Evolutionary conservation across 1,140 invertebrate species (phyloP).

Genomic region (Calosoma granatense): DNA sequence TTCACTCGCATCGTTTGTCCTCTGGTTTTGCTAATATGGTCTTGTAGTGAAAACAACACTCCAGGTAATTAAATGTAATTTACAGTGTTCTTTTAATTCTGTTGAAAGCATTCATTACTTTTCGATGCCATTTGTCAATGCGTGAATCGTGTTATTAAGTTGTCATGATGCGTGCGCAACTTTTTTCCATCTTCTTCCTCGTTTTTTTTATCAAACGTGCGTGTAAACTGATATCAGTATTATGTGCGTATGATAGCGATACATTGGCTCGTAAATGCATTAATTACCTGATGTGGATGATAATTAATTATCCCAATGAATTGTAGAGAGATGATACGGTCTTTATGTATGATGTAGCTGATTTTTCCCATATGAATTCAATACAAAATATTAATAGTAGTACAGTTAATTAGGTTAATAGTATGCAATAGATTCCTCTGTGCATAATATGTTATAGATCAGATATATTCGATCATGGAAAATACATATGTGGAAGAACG

Average conservation of each 20-base stretch:
- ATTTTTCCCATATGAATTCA: too few species aligned
- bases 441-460: too few species aligned
- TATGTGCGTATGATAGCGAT: not conserved
- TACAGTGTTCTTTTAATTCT: slow-evolving; percentile 3
- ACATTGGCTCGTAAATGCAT: not conserved
- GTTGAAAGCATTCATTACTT: slow-evolving; percentile 8
- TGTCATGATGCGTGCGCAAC: not conserved
- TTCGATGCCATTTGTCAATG: slow-evolving; percentile 8
- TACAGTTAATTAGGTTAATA: too few species aligned
- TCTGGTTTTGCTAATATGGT: not conserved
- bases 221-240: not conserved
- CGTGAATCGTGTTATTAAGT: slow-evolving; percentile 5
- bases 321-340: not conserved
- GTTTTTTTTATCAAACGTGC: not conserved
- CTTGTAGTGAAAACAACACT: not conserved
- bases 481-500: too few species aligned
- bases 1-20: not conserved
- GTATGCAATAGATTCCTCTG: too few species aligned
- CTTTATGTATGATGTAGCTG: too few species aligned
- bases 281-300: not conserved
- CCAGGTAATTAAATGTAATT: slow-evolving; percentile 4
- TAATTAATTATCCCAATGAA: not conserved
- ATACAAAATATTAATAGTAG: too few species aligned
- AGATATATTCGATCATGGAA: too few species aligned
- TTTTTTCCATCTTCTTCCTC: not conserved